Evolutionary conservation across 2,797 vertebrate genomes (phyloP), one percentile per base, ranked within the genome.

Genomic region (Martes flavigula): DNA sequence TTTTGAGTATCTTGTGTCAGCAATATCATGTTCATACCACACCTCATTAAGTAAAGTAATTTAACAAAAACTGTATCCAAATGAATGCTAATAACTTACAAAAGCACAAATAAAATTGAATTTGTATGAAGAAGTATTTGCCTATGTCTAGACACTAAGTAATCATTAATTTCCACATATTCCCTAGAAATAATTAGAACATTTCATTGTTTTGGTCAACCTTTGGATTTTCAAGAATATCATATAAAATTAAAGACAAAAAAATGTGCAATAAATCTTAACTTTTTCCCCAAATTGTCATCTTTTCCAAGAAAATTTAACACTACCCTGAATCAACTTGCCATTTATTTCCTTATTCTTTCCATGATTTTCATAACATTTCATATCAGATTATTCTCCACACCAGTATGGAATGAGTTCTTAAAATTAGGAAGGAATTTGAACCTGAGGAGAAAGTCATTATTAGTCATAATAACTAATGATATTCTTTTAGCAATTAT

Each of bases 21-120:
- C 79, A 96, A 90, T 90, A 84, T 79, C 84, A 93, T 96, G 93
- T 92, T 93, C 83, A 72, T 87, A 85, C 58, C 11, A 97, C 82
- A 97, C 83, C 81, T 97, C 96, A 97, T 97, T 97, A 96, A 94
- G 70, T 94, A 97, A 95, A 95, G 79, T 93, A 97, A 95, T 97
- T 96, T 97, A 97, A 87, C 84, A 93, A 91, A 95, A 94, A 70
- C 23, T 40, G 32, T 85, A 40, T 78, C 56, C 79, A 92, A 96
- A 91, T 90, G 83, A 97, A 94, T 95, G 56, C 35, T 94, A 94
- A 93, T 97, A 90, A 90, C 81, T 94, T 94, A 88, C 20, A 66
- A 90, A 89, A 92, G 81, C 40, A 85, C 23, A 89, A 91, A 96
- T 32, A 88, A 84, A 97, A 87, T 82, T 86, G 75, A 98, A 96